A percentile compares a stretch with the other conserved stretches of the same genome.
Conservation (phyloP, 2,888 invertebrate species). For the Perizoma affinitatum region DNA sequence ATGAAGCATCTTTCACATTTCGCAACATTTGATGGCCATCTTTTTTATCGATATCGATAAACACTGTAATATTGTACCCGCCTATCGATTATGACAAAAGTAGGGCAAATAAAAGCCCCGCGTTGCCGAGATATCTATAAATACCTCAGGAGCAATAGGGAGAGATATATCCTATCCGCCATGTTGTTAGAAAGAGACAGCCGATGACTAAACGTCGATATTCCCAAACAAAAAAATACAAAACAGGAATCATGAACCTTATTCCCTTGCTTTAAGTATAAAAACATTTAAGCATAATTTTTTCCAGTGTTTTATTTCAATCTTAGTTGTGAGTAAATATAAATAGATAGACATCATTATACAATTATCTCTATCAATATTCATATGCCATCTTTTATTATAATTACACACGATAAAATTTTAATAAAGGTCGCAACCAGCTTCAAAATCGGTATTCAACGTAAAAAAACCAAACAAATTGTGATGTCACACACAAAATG, state of each 20-base stretch:
- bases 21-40: slow-evolving; percentile 5
- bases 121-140: slow-evolving; percentile 35
- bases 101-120: slow-evolving; percentile 37
- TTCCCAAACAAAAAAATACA: slow-evolving; percentile 14
- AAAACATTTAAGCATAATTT: slow-evolving; percentile 2
- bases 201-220: slow-evolving; percentile 31
- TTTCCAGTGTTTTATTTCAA: slow-evolving; percentile 5
- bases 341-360: background rate
- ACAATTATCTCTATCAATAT: slow-evolving; percentile 3
- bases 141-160: slow-evolving; percentile 51
- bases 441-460: slow-evolving; percentile 30
- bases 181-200: slow-evolving; percentile 55
- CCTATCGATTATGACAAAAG: slow-evolving; percentile 35
- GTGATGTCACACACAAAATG: slow-evolving; percentile 50
- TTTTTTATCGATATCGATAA: slow-evolving; percentile 34
- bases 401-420: slow-evolving; percentile 1
- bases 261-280: slow-evolving; percentile 22
- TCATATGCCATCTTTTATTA: background rate
- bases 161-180: slow-evolving; percentile 44
- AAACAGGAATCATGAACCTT: slow-evolving; percentile 28
- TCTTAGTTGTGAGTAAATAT: too few species aligned
- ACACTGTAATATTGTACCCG: slow-evolving; percentile 2
- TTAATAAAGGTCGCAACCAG: slow-evolving; percentile 27
- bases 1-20: too few species aligned
- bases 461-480: slow-evolving; percentile 39